Conservation (phyloP, 2,797 vertebrate genomes). For the Eulemur albifrons region DNA sequence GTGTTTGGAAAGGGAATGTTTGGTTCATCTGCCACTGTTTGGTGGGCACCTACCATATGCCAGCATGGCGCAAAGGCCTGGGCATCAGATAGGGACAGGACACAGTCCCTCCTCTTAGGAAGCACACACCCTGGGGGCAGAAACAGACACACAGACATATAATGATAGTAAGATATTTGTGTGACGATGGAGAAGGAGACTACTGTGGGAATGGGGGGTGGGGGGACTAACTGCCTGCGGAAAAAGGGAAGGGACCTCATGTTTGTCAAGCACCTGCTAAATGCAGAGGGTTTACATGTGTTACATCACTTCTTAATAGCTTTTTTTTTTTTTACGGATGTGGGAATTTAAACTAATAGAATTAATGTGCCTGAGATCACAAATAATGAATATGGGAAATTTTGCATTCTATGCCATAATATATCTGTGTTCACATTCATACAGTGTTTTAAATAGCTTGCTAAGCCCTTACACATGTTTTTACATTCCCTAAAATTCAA, state of each 20-base stretch:
- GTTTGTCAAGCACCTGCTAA: not conserved
- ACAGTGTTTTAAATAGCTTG: not conserved
- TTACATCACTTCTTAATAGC: not conserved
- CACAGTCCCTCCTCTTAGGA: not conserved
- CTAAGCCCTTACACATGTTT: not conserved
- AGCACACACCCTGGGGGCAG: not conserved
- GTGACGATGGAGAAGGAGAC: not conserved
- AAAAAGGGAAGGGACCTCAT: not conserved
- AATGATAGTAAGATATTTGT: not conserved
- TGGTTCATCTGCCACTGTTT: not conserved
- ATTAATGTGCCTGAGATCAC: not conserved
- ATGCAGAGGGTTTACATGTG: not conserved
- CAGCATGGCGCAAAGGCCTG: not conserved
- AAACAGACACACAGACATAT: not conserved
- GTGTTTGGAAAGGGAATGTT: no score
- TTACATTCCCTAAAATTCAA: slow-evolving; percentile 6
- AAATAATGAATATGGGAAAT: not conserved
- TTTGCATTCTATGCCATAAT: not conserved
- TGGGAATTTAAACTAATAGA: not conserved
- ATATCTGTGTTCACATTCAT: not conserved
- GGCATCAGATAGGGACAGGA: not conserved
- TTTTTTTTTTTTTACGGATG: not conserved
- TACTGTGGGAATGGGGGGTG: not conserved
- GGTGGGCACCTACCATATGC: not conserved
- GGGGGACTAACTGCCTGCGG: rapidly evolving